Conservation (phyloP, 2,113 vertebrate genomes). For the Calidris pygmaea region DNA sequence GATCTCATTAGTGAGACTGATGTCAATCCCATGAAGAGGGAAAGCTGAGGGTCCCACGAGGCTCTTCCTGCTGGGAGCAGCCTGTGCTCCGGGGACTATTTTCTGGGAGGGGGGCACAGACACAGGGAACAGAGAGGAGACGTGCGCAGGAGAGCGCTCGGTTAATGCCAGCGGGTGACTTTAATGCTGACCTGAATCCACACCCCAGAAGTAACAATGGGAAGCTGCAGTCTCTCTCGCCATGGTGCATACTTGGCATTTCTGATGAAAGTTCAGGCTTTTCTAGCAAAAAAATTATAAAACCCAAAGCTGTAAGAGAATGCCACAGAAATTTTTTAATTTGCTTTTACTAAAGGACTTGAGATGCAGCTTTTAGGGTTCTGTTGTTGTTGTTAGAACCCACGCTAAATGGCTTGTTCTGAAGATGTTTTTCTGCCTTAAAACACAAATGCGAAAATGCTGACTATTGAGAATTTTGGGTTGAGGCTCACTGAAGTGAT, state of each 20-base stretch:
- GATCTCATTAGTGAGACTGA: not conserved
- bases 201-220: not conserved
- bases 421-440: constrained; percentile 40
- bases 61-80: not conserved
- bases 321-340: not conserved
- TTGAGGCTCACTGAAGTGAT: not conserved
- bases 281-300: not conserved
- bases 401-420: not conserved
- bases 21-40: not conserved
- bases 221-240: not conserved
- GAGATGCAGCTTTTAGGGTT: not conserved
- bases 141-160: not conserved
- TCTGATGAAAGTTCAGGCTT: not conserved
- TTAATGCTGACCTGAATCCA: not conserved
- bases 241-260: not conserved
- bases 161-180: not conserved
- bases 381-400: not conserved
- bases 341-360: not conserved
- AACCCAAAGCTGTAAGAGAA: not conserved
- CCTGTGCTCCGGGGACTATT: not conserved
- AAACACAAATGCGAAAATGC: not conserved
- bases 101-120: not conserved
- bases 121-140: not conserved
- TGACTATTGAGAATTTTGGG: not conserved
- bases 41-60: not conserved